These are phyloP conservation scores for Sebastes trivittatus DNA, from an alignment of 2,797 vertebrate species.

Conservation along the genomic window DNA sequence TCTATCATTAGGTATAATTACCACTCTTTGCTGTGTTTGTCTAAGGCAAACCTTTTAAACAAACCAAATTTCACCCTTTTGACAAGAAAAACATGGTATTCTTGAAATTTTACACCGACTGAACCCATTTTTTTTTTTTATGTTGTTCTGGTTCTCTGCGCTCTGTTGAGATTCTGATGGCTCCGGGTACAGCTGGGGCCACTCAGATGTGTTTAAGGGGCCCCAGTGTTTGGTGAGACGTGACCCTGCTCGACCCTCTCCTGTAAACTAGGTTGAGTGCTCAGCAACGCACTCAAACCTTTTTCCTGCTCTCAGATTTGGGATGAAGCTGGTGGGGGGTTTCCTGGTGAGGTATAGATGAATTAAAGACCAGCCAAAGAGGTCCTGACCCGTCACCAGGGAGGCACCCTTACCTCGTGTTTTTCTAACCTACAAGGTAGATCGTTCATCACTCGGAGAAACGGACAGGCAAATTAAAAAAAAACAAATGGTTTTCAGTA, in stretches of 20 bases:
- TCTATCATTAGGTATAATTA: slow-evolving; percentile 55
- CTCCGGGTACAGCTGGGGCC: slow-evolving; percentile 69
- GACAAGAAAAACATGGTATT: slow-evolving; percentile 50
- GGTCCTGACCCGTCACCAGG: slow-evolving; percentile 64
- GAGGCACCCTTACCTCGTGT: slow-evolving; percentile 39
- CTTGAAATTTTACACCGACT: slow-evolving; percentile 21
- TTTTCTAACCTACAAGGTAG: slow-evolving; percentile 42
- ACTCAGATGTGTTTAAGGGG: slow-evolving; percentile 77
- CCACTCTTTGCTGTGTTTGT: slow-evolving; percentile 35
- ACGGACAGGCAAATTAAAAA: neutral
- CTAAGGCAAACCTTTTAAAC: slow-evolving; percentile 38
- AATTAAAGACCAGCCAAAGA: slow-evolving; percentile 57
- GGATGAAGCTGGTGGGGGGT: slow-evolving; percentile 29
- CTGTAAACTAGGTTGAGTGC: slow-evolving; percentile 78
- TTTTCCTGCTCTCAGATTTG: slow-evolving; percentile 38
- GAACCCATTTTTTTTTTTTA: slow-evolving; percentile 8
- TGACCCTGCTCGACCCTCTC: slow-evolving; percentile 78
- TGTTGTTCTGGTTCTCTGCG: slow-evolving; percentile 62
- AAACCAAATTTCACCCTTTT: slow-evolving; percentile 33
- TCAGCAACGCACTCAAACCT: slow-evolving; percentile 49
- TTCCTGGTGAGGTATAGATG: slow-evolving; percentile 49
- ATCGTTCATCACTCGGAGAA: slow-evolving; percentile 37
- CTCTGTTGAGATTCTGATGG: slow-evolving; percentile 58
- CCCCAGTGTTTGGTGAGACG: slow-evolving; percentile 76
- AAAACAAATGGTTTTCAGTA: neutral